Percentiles rank a stretch among this genome's conserved stretches.
phyloP scores from a whole-genome alignment of 2,113 vertebrate species.

The Isurus oxyrinchus region DNA sequence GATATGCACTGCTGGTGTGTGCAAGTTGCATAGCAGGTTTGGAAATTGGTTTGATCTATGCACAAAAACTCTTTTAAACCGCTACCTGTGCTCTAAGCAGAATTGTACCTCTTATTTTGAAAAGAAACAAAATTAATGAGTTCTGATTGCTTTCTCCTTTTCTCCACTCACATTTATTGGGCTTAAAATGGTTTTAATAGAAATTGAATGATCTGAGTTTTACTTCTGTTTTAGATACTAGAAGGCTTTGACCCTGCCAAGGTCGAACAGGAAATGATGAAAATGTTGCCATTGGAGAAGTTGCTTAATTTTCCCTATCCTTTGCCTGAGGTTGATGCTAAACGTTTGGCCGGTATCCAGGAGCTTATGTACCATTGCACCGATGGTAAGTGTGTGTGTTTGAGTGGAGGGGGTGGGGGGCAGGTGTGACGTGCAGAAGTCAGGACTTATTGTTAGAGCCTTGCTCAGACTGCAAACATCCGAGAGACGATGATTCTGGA shows the following conservation, averaged over 20 bases:
- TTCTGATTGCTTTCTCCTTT: slow-evolving; percentile 35
- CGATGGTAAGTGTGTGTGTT: slow-evolving; percentile 55
- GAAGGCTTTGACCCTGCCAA: slow-evolving; percentile 59
- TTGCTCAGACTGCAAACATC: too few species aligned
- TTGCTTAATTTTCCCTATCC: slow-evolving; percentile 55
- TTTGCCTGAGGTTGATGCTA: slow-evolving; percentile 46
- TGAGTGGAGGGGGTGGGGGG: too few species aligned
- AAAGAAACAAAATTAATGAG: slow-evolving; percentile 39
- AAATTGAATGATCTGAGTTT: neutral
- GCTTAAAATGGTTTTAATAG: neutral
- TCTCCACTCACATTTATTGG: neutral
- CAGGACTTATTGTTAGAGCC: too few species aligned
- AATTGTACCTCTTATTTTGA: neutral
- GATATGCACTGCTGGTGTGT: too few species aligned
- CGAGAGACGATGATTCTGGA: too few species aligned
- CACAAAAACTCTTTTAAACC: neutral
- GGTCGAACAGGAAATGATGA: slow-evolving; percentile 71
- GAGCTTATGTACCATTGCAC: slow-evolving; percentile 76
- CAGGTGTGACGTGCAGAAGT: too few species aligned
- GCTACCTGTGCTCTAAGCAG: neutral
- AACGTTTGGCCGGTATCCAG: slow-evolving; percentile 60
- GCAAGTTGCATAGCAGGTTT: too few species aligned
- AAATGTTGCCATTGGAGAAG: slow-evolving; percentile 55
- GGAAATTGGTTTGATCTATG: neutral
- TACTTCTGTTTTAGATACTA: slow-evolving; percentile 53